These are phyloP conservation scores for Tarsius wallacei DNA, from an alignment of 2,797 vertebrate genomes.

Conservation along the genomic window DNA sequence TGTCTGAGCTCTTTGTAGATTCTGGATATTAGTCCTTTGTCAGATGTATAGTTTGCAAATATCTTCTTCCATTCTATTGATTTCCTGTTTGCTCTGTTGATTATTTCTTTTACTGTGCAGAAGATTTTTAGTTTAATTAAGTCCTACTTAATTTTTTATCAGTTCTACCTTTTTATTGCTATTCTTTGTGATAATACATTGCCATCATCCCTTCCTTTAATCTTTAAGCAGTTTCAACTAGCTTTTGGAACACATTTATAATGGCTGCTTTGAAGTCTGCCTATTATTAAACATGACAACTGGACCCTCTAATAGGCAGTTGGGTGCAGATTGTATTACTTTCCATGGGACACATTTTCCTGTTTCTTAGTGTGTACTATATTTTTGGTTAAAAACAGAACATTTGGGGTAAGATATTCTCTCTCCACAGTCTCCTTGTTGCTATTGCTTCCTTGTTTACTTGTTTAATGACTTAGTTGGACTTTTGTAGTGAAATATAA, in stretches of 20 bases:
- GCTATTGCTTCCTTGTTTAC: background rate
- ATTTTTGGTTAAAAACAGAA: background rate
- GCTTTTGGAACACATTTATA: background rate
- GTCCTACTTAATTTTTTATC: background rate
- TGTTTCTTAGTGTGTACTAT: background rate
- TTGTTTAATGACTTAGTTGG: background rate
- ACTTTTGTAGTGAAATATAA: background rate
- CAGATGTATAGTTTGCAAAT: too few relatives aligned
- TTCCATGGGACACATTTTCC: background rate
- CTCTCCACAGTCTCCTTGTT: background rate
- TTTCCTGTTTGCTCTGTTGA: too few relatives aligned
- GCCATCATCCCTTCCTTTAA: background rate
- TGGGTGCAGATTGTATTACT: background rate
- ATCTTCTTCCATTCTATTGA: too few relatives aligned
- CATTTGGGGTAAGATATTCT: background rate
- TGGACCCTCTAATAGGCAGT: background rate
- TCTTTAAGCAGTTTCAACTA: background rate
- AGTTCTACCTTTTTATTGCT: background rate
- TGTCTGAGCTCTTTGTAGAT: too few relatives aligned
- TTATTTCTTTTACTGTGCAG: too few relatives aligned
- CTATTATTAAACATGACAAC: background rate
- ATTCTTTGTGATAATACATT: background rate
- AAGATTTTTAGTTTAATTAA: too few relatives aligned
- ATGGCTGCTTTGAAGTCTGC: background rate
- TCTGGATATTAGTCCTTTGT: too few relatives aligned